Evolutionary conservation across 2,888 invertebrate genomes (phyloP).

Genomic region (Oxyscelio sp.): DNA sequence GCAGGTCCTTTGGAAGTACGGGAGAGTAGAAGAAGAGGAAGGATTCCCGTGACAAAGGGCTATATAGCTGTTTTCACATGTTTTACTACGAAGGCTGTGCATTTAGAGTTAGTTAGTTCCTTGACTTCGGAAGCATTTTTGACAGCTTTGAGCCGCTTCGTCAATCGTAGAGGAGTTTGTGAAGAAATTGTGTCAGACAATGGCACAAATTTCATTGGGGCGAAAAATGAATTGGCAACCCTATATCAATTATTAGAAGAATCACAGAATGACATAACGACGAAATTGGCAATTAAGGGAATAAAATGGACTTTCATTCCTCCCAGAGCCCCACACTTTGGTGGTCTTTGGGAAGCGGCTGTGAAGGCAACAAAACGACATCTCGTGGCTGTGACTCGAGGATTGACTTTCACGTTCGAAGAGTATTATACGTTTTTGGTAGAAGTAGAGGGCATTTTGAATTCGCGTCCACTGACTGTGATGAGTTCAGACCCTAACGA

Average conservation of each 20-base stretch:
- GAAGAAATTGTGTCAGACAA: conserved; percentile 8
- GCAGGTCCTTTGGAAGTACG: too few relatives aligned
- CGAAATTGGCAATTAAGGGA: not conserved
- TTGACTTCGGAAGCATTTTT: not conserved
- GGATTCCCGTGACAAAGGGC: too few relatives aligned
- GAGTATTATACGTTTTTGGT: not conserved
- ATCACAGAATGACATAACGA: conserved; percentile 1
- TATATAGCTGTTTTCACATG: too few relatives aligned
- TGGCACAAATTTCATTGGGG: conserved; percentile 4
- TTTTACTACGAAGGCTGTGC: too few relatives aligned
- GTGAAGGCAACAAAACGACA: not conserved
- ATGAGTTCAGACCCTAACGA: conserved; percentile 5
- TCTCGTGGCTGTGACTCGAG: conserved; percentile 5
- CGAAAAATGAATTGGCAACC: not conserved
- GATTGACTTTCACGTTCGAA: conserved; percentile 20
- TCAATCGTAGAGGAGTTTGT: conserved; percentile 6
- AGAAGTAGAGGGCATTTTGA: not conserved
- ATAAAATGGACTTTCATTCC: conserved; percentile 2
- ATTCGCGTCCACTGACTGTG: conserved; percentile 10
- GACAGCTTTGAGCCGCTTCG: not conserved
- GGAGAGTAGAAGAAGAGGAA: too few relatives aligned
- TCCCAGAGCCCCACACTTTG: conserved; percentile 7
- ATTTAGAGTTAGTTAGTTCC: conserved; percentile 1
- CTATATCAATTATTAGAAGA: not conserved
- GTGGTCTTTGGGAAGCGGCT: conserved; percentile 9